Conservation (phyloP, 2,113 vertebrate genomes). For the Gobio gobio region DNA sequence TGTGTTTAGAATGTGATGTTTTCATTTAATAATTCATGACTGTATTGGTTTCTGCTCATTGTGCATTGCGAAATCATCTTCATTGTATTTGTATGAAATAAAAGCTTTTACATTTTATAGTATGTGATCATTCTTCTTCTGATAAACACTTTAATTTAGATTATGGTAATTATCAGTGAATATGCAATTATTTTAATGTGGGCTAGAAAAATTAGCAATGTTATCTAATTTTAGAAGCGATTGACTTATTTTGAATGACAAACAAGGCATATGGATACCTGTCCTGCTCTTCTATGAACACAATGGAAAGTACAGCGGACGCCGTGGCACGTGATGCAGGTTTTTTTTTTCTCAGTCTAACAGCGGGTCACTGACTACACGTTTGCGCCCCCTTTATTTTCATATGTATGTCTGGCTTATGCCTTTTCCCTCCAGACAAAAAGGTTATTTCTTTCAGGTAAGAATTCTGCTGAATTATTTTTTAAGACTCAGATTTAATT, state of each 20-base stretch:
- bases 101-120: slow-evolving; percentile 13
- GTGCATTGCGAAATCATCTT: neutral
- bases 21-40: neutral
- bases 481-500: neutral
- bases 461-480: neutral
- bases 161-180: neutral
- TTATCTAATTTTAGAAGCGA: neutral
- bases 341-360: neutral
- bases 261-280: neutral
- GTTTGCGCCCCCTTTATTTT: slow-evolving; percentile 50
- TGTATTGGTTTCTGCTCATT: neutral
- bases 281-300: neutral
- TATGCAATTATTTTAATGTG: neutral
- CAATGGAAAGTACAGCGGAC: slow-evolving; percentile 24
- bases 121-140: neutral
- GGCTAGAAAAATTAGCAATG: neutral
- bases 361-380: slow-evolving; percentile 19
- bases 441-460: slow-evolving; percentile 41
- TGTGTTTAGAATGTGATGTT: slow-evolving; percentile 11
- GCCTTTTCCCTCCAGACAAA: slow-evolving; percentile 44
- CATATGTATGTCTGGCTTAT: slow-evolving; percentile 28
- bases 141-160: neutral
- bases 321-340: slow-evolving; percentile 26
- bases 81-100: slow-evolving; percentile 14
- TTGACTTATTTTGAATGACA: neutral